A percentile compares a stretch with the other conserved stretches of the same genome.
Evolutionary conservation across 2,797 vertebrate genomes (phyloP).

Genomic region (Carapus acus): DNA sequence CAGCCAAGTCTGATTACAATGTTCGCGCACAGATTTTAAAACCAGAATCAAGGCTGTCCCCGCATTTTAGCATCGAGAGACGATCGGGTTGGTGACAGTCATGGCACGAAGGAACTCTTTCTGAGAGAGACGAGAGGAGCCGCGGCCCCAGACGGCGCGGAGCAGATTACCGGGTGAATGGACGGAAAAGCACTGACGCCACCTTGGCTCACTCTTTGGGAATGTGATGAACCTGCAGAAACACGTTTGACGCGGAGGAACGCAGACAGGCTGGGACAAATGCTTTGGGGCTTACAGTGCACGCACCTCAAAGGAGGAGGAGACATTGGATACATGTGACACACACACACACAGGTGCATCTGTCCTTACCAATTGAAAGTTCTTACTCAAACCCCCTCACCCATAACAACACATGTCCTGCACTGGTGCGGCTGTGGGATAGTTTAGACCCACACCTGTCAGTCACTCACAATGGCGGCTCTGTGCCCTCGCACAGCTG

Average conservation of each 20-base stretch:
- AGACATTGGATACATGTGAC: no score
- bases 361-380: slow-evolving; percentile 32
- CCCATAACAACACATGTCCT: slow-evolving; percentile 38
- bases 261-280: slow-evolving; percentile 9
- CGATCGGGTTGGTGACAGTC: not conserved
- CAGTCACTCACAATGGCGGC: slow-evolving; percentile 58
- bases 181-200: slow-evolving; percentile 55
- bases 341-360: not conserved
- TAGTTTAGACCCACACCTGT: slow-evolving; percentile 62
- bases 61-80: not conserved
- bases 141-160: slow-evolving; percentile 4
- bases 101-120: not conserved
- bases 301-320: slow-evolving; percentile 28
- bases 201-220: slow-evolving; percentile 61
- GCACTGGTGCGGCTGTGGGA: slow-evolving; percentile 7
- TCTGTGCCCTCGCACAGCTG: slow-evolving; percentile 57
- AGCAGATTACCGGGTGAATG: slow-evolving; percentile 64
- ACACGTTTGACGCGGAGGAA: slow-evolving; percentile 12
- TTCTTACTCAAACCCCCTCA: slow-evolving; percentile 33
- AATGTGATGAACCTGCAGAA: slow-evolving; percentile 75
- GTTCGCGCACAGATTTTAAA: not conserved
- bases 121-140: not conserved
- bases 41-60: not conserved
- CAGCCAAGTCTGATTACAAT: slow-evolving; percentile 16
- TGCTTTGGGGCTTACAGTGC: no score